A percentile compares a stretch with the other conserved stretches of the same genome.
These are phyloP conservation scores for Zosterops pallidus DNA, from an alignment of 2,113 vertebrate species.

Conservation along the genomic window DNA sequence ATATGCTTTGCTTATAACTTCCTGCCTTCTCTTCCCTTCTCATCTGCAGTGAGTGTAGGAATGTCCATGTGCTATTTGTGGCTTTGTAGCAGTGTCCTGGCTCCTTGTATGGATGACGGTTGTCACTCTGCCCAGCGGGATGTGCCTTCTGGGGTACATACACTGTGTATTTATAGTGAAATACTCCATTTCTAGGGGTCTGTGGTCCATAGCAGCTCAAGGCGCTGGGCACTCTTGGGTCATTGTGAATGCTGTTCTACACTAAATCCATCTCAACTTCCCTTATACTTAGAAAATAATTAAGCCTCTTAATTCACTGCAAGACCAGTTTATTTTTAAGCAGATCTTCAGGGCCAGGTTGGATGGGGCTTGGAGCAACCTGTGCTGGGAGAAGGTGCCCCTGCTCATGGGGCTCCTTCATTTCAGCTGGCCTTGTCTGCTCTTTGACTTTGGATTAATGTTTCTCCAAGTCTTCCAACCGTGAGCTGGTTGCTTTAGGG, in stretches of 20 bases:
- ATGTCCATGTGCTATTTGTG: neutral
- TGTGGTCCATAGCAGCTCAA: neutral
- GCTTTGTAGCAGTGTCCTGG: neutral
- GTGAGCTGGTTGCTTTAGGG: neutral
- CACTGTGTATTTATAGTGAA: neutral
- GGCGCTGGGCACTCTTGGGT: neutral
- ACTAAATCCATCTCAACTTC: neutral
- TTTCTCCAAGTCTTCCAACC: neutral
- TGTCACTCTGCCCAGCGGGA: fast-evolving
- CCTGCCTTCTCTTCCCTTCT: neutral
- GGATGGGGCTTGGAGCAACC: neutral
- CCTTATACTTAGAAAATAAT: neutral
- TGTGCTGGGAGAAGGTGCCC: neutral
- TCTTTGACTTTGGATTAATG: neutral
- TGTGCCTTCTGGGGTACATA: neutral
- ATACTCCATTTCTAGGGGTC: neutral
- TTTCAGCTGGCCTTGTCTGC: neutral
- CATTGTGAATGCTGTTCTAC: neutral
- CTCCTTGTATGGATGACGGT: neutral
- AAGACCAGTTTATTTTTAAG: neutral
- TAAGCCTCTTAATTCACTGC: neutral
- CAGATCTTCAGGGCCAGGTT: neutral
- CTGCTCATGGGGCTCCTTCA: neutral
- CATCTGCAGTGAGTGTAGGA: neutral
- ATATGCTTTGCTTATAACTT: neutral